These are phyloP conservation scores for Crocodylus rhombifer DNA, from an alignment of 2,797 vertebrate species.

Conservation along the genomic window DNA sequence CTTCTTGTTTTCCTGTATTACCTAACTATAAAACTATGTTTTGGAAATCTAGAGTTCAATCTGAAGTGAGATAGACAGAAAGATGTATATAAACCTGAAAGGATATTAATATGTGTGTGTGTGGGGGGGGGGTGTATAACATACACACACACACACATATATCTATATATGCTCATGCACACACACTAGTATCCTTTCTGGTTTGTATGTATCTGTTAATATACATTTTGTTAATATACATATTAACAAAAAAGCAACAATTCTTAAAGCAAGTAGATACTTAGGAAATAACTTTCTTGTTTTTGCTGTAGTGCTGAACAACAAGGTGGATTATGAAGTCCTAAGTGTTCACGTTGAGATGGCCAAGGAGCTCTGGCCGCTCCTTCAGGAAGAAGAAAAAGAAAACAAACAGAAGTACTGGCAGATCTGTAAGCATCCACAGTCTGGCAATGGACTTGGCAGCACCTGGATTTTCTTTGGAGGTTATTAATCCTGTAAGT, in stretches of 20 bases:
- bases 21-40: conserved; percentile 39
- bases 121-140: neutral
- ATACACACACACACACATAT: too few relatives aligned
- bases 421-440: conserved; percentile 46
- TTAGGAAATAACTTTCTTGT: conserved; percentile 27
- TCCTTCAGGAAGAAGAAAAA: conserved; percentile 48
- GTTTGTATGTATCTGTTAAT: conserved; percentile 21
- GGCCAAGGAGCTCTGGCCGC: conserved; percentile 44
- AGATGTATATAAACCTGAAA: conserved; percentile 37
- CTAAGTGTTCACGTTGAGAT: conserved; percentile 44
- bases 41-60: conserved; percentile 41
- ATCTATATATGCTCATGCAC: too few relatives aligned
- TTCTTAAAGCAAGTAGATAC: conserved; percentile 39
- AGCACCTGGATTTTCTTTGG: conserved; percentile 72
- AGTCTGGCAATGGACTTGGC: conserved; percentile 63
- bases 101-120: neutral
- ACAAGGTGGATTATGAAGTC: conserved; percentile 59
- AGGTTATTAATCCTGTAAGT: conserved; percentile 67
- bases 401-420: conserved; percentile 53
- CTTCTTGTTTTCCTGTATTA: conserved; percentile 30
- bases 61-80: conserved; percentile 26
- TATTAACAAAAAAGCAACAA: conserved; percentile 26
- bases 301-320: conserved; percentile 17
- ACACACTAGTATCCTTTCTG: neutral
- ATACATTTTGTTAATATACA: neutral